Base-by-base conservation (phyloP, 2,797 vertebrate genomes). In the Hephaestus fuliginosus region DNA sequence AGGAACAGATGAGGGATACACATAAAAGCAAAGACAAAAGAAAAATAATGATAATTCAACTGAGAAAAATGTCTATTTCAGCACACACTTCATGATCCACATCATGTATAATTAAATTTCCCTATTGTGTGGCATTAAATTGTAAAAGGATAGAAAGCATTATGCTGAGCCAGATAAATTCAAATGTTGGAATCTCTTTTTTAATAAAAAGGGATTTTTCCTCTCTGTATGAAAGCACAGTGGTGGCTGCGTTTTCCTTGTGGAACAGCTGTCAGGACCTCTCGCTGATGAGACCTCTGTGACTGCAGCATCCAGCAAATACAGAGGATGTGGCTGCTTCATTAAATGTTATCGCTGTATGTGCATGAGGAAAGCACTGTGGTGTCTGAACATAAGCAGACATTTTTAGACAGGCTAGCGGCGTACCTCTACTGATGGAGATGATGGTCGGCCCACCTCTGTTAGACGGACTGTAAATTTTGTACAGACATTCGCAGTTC, bases 51-150 rank as follows among this genome's bases (percentile, higher is more conserved):
- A 88, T 90, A 90, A 91, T 91, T 90, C 82, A 87, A 82, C 70
- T 76, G 58, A 55, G 58, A 72, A 88, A 90, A 89, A 91, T 76
- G 82, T 88, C 86, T 87, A 65, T 86, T 87, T 91, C 90, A 89
- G 90, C 92, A 92, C 44, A 86, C 70, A 82, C 73, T 82, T 89
- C 76, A 83, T 84, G 84, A 84, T 88, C 82, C 79, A 84, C 84
- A 88, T 89, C 87, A 85, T 92, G 71, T 89, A 90, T 93, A 91
- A 93, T 91, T 93, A 78, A 91, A 90, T 81, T 33, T 52, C 76
- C 81, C 80, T 68, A 70, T 86, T 87, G 72, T 88, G 79, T 86
- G 67, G 62, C 79, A 92, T 90, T 91, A 87, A 86, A 91, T 76
- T 73, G 67, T 88, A 86, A 90, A 91, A 80, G 65, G 64, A 73